Percentiles rank a stretch among this genome's conserved stretches.
These are phyloP conservation scores for Scolopax mira DNA, from an alignment of 2,113 vertebrate genomes.

Conservation along the genomic window DNA sequence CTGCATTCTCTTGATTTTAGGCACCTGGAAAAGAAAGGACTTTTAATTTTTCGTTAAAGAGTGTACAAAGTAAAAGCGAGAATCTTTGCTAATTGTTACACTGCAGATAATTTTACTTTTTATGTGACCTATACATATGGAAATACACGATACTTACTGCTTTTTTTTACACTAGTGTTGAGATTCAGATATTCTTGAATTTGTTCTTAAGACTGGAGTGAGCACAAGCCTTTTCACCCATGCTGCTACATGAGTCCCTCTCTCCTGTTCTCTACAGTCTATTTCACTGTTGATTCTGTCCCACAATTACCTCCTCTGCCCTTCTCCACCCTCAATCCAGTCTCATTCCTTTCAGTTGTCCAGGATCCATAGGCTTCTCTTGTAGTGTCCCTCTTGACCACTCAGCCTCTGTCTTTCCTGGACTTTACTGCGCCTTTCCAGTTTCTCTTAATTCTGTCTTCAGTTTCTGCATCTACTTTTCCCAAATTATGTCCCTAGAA, in stretches of 20 bases:
- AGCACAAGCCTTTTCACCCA: not conserved
- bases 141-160: not conserved
- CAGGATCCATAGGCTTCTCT: not conserved
- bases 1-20: not conserved
- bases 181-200: not conserved
- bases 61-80: not conserved
- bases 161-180: not conserved
- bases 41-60: not conserved
- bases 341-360: not conserved
- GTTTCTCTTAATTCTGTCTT: not conserved
- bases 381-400: not conserved
- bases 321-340: not conserved
- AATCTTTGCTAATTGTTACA: not conserved
- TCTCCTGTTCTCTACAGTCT: accelerated
- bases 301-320: not conserved
- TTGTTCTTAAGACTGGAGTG: not conserved
- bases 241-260: not conserved
- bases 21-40: not conserved
- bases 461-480: not conserved
- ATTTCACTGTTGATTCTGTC: not conserved
- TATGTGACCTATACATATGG: not conserved
- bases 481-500: not conserved
- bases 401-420: not conserved
- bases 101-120: not conserved
- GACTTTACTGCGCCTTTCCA: not conserved